Conservation (phyloP, 92 coral and sea anemone species). For the Anthopleura xanthogrammica region DNA sequence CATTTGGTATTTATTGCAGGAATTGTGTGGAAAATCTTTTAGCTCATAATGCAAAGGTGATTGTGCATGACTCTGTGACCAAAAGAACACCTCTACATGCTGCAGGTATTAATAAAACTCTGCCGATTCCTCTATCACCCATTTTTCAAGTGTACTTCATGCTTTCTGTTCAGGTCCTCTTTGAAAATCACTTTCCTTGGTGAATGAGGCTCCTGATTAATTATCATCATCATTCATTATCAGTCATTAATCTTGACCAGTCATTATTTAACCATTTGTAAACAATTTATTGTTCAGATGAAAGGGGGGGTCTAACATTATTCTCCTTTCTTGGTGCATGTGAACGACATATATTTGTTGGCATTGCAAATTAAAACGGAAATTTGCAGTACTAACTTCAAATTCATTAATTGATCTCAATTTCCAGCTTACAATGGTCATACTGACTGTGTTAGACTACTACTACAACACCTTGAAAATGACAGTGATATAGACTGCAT, state of each 20-base stretch:
- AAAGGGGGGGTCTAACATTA: too few relatives aligned
- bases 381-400: background rate
- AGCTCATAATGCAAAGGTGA: slow-evolving; percentile 78
- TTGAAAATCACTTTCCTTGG: too few relatives aligned
- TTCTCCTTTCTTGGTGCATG: too few relatives aligned
- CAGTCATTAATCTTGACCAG: too few relatives aligned
- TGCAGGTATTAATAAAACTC: slow-evolving; percentile 57
- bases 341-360: background rate
- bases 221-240: too few relatives aligned
- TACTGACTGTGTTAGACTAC: slow-evolving; percentile 87
- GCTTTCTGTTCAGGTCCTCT: too few relatives aligned
- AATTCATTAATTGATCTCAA: background rate
- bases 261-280: too few relatives aligned
- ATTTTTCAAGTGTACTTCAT: too few relatives aligned
- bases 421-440: slow-evolving; percentile 89
- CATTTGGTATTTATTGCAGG: slow-evolving; percentile 48
- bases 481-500: slow-evolving; percentile 68
- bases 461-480: slow-evolving; percentile 70
- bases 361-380: background rate
- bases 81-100: slow-evolving; percentile 90
- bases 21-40: slow-evolving; percentile 91
- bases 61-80: slow-evolving; percentile 57
- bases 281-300: too few relatives aligned
- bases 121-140: too few relatives aligned
- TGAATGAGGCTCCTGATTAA: too few relatives aligned